These are phyloP conservation scores for Lacerta viridis DNA, from an alignment of 2,797 vertebrate species.

Conservation along the genomic window DNA sequence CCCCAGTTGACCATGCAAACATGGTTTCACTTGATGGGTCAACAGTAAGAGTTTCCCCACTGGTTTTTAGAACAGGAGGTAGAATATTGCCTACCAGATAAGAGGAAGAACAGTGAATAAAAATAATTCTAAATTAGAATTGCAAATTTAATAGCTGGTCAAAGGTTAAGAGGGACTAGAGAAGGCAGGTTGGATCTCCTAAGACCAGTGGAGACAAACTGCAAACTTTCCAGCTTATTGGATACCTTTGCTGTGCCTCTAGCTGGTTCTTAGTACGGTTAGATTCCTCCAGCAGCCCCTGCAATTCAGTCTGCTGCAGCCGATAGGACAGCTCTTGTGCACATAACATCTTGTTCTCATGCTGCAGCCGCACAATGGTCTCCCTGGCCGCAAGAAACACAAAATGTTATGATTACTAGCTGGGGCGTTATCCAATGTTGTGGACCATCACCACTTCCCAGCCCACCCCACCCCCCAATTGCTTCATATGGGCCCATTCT, in stretches of 20 bases:
- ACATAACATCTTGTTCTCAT: constrained; percentile 91
- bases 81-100: not conserved
- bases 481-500: not conserved
- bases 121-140: not conserved
- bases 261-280: constrained; percentile 86
- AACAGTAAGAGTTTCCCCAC: not conserved
- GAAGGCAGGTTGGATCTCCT: not conserved
- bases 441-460: not conserved
- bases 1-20: not conserved
- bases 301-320: constrained; percentile 82
- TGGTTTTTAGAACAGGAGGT: not conserved
- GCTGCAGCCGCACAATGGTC: constrained; percentile 87
- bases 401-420: not conserved
- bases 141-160: not conserved
- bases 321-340: constrained; percentile 87
- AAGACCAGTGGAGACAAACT: not conserved
- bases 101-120: not conserved
- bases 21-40: not conserved
- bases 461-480: not conserved
- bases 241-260: constrained; percentile 88
- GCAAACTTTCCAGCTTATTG: not conserved
- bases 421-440: not conserved
- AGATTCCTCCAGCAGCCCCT: constrained; percentile 87
- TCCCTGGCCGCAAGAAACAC: constrained; percentile 81
- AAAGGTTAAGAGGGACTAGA: not conserved